Evolutionary conservation across 1,140 invertebrate genomes (phyloP).

Genomic region (Sesamia nonagrioides): DNA sequence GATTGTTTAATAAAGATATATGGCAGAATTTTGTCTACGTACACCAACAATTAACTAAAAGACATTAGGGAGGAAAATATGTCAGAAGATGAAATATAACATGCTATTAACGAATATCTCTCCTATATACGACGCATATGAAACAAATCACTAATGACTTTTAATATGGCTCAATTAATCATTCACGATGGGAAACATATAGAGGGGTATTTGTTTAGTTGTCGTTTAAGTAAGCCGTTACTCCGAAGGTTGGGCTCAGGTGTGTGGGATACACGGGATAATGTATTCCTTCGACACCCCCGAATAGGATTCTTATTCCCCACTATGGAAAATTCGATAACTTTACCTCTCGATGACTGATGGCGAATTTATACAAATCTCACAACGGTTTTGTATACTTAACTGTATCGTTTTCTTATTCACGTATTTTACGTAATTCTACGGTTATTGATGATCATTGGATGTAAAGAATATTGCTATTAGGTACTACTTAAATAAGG

Average conservation of each 20-base stretch:
- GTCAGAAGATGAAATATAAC: slow-evolving; percentile 16
- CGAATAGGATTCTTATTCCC: slow-evolving; percentile 4
- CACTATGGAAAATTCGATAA: slow-evolving; percentile 52
- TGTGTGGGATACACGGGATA: slow-evolving; percentile 29
- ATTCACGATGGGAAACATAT: slow-evolving; percentile 19
- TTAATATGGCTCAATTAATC: slow-evolving; percentile 36
- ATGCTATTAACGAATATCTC: slow-evolving; percentile 18
- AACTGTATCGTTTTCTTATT: slow-evolving; percentile 29
- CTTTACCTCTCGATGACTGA: slow-evolving; percentile 39
- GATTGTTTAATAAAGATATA: background rate
- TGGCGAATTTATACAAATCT: slow-evolving; percentile 42
- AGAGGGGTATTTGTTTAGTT: slow-evolving; percentile 18
- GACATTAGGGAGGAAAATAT: slow-evolving; percentile 21
- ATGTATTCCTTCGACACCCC: slow-evolving; percentile 40
- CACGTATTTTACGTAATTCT: slow-evolving; percentile 10
- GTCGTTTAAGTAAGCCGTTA: slow-evolving; percentile 39
- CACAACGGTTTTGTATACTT: background rate
- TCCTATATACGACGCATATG: background rate
- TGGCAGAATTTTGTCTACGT: no score
- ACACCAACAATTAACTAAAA: slow-evolving; percentile 31
- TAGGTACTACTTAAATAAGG: background rate
- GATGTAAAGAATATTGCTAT: background rate
- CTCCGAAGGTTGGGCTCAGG: slow-evolving; percentile 27
- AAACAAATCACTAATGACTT: slow-evolving; percentile 23
- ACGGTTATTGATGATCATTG: background rate